These are phyloP conservation scores for Tetramorium alpestre DNA, from an alignment of 1,140 invertebrate genomes.

Conservation along the genomic window DNA sequence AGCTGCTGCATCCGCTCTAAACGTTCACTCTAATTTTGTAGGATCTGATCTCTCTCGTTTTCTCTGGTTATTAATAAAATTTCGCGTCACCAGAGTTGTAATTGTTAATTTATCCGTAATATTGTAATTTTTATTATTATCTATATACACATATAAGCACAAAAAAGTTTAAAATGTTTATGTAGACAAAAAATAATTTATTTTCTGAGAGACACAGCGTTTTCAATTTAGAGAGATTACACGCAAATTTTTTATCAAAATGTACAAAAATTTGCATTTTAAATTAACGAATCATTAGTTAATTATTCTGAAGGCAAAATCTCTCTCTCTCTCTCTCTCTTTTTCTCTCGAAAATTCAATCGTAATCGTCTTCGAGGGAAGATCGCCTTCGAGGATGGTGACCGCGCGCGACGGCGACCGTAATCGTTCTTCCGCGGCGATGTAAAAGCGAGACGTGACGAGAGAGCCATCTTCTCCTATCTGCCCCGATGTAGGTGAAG, in stretches of 20 bases:
- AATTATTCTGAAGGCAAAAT: not conserved
- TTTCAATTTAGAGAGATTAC: not conserved
- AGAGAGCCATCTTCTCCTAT: conserved; percentile 66
- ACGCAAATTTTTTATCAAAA: not conserved
- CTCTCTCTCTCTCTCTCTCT: not conserved
- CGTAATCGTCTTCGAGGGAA: not conserved
- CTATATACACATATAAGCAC: not conserved
- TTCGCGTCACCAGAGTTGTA: not conserved
- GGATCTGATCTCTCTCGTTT: not conserved
- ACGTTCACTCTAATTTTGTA: conserved; percentile 7
- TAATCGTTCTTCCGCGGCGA: conserved; percentile 65
- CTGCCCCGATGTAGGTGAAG: conserved; percentile 80
- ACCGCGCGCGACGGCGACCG: conserved; percentile 56
- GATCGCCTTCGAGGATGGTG: conserved; percentile 26
- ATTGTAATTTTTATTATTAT: conserved; percentile 1
- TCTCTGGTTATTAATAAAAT: not conserved
- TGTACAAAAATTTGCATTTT: not conserved
- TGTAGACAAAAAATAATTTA: not conserved
- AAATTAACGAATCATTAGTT: not conserved
- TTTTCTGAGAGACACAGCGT: not conserved
- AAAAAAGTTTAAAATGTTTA: not conserved
- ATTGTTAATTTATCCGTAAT: not conserved
- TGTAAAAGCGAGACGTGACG: conserved; percentile 64
- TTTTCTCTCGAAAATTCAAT: not conserved
- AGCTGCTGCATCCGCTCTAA: conserved; percentile 16